Percentiles rank a stretch among this genome's conserved stretches.
These are phyloP conservation scores for Deilephila elpenor DNA, from an alignment of 2,888 invertebrate genomes.

Conservation along the genomic window DNA sequence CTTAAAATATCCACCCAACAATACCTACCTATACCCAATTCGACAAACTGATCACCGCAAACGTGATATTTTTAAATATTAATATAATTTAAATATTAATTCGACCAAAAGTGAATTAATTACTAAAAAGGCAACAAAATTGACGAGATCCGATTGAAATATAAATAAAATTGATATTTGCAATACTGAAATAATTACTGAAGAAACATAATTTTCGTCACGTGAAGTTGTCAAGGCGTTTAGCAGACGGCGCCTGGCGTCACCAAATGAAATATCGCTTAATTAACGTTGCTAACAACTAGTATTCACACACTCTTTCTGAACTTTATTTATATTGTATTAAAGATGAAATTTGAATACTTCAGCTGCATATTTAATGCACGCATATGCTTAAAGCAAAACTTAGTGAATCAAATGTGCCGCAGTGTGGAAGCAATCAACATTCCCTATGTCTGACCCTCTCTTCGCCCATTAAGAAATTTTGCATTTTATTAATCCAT, in stretches of 20 bases:
- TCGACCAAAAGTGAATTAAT: no score
- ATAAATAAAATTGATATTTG: conserved; percentile 3
- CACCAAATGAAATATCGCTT: conserved; percentile 74
- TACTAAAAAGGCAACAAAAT: not conserved
- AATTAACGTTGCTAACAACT: conserved; percentile 61
- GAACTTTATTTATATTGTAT: conserved; percentile 40
- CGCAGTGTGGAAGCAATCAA: conserved; percentile 70
- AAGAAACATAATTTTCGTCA: conserved; percentile 58
- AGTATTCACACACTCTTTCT: conserved; percentile 41
- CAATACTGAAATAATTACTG: conserved; percentile 60
- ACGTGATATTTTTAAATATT: no score
- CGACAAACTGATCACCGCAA: no score
- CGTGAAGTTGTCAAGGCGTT: conserved; percentile 73
- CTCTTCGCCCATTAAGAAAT: conserved; percentile 55
- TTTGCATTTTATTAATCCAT: conserved; percentile 45
- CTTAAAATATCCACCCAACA: no score
- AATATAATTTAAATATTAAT: no score
- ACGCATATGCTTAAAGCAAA: conserved; percentile 59
- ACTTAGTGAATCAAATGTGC: conserved; percentile 68
- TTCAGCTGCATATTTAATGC: conserved; percentile 38
- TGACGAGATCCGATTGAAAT: not conserved
- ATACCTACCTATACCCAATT: no score
- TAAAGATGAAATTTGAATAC: conserved; percentile 49
- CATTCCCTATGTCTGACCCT: conserved; percentile 65
- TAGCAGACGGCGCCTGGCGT: conserved; percentile 73